phyloP scores from a whole-genome alignment of 2,113 vertebrate genomes.

The Boulengeromyrus knoepffleri region DNA sequence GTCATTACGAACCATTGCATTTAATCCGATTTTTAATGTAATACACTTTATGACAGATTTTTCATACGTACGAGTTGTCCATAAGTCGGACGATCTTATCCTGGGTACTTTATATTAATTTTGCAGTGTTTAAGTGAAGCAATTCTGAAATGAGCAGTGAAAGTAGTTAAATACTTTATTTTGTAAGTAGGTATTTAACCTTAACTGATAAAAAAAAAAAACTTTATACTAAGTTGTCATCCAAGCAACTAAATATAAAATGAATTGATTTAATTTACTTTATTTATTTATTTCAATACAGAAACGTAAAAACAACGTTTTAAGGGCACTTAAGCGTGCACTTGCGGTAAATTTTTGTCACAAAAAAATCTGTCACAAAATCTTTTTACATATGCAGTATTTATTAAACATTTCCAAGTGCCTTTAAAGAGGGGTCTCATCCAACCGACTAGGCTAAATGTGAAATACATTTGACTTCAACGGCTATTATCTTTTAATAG shows the following conservation, averaged over 20 bases:
- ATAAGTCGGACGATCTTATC: too few species aligned
- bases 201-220: neutral
- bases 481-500: neutral
- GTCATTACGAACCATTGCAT: too few species aligned
- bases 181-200: neutral
- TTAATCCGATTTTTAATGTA: too few species aligned
- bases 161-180: too few species aligned
- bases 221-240: neutral
- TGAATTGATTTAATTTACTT: neutral
- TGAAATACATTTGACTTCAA: neutral
- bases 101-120: too few species aligned
- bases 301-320: neutral
- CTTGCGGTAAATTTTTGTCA: neutral
- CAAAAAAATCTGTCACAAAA: neutral
- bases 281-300: neutral
- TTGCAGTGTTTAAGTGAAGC: too few species aligned
- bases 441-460: neutral
- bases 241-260: neutral
- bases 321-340: neutral
- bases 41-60: too few species aligned
- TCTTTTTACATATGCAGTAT: neutral
- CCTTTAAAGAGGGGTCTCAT: neutral
- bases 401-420: neutral
- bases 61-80: too few species aligned
- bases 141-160: too few species aligned